Evolutionary conservation across 1,140 invertebrate species (phyloP).

Genomic region (Aphaenogaster rudis): DNA sequence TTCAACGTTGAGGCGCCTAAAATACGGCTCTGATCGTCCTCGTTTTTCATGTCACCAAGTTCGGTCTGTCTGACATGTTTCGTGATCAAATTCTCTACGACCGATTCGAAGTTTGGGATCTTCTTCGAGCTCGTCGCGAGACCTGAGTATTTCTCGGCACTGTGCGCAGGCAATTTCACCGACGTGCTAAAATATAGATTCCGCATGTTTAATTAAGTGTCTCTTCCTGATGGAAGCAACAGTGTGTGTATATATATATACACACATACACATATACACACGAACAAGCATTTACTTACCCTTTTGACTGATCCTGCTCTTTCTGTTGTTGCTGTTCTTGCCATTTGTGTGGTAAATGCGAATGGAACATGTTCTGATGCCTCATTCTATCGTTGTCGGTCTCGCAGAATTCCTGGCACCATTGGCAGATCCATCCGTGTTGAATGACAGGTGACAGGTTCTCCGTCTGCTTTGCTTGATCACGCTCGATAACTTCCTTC

Average conservation of each 20-base stretch:
- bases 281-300: slow-evolving; percentile 75
- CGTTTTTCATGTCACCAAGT: neutral
- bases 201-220: slow-evolving; percentile 79
- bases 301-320: slow-evolving; percentile 2
- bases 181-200: slow-evolving; percentile 76
- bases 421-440: slow-evolving; percentile 81
- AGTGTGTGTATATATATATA: slow-evolving; percentile 18
- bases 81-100: slow-evolving; percentile 63
- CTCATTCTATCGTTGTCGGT: slow-evolving; percentile 77
- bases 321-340: slow-evolving; percentile 39
- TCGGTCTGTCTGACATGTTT: slow-evolving; percentile 51
- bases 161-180: slow-evolving; percentile 63
- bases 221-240: slow-evolving; percentile 75
- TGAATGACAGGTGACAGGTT: neutral
- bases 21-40: neutral
- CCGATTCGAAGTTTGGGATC: slow-evolving; percentile 73
- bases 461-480: neutral
- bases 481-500: neutral
- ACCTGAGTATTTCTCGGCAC: slow-evolving; percentile 75
- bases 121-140: slow-evolving; percentile 77
- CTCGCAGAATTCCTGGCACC: slow-evolving; percentile 81
- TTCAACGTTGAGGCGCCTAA: too few relatives aligned
- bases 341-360: slow-evolving; percentile 77
- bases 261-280: slow-evolving; percentile 36
- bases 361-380: slow-evolving; percentile 84